Evolutionary conservation across 1,140 invertebrate genomes (phyloP).

Genomic region (Bombus waltoni): DNA sequence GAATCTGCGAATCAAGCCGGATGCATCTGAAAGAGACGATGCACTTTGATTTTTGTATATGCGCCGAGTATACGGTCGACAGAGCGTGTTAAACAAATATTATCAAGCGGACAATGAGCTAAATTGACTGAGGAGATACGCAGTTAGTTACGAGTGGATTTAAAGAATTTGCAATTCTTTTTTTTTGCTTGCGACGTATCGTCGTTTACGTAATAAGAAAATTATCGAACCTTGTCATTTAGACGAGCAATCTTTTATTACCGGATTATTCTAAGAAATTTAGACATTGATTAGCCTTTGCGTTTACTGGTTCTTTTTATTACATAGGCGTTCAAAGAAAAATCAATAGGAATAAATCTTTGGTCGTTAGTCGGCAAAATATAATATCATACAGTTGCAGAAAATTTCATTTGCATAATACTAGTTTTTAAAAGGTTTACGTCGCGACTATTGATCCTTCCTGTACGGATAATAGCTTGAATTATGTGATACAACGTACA

Average conservation of each 20-base stretch:
- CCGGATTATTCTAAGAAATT: not conserved
- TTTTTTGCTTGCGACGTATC: not conserved
- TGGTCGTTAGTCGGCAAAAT: too few relatives aligned
- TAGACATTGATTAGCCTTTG: not conserved
- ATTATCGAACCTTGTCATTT: not conserved
- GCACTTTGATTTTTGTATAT: not conserved
- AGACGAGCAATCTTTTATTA: not conserved
- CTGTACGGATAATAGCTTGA: not conserved
- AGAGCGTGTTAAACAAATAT: not conserved
- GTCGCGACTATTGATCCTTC: not conserved
- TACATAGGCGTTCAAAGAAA: not conserved
- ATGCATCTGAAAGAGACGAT: not conserved
- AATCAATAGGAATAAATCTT: not conserved
- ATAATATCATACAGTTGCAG: too few relatives aligned
- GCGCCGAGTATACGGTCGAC: not conserved
- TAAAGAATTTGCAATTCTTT: not conserved
- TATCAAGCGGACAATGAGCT: conserved; percentile 10
- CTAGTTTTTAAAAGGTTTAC: not conserved
- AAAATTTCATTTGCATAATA: not conserved
- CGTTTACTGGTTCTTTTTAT: not conserved
- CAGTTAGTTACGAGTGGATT: not conserved
- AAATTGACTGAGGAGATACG: not conserved
- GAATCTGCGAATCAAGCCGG: not conserved
- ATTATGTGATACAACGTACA: not conserved
- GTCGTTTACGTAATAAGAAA: not conserved